A percentile compares a stretch with the other conserved stretches of the same genome.
Evolutionary conservation across 2,888 invertebrate species (phyloP).

Genomic region (Cheilosia variabilis): DNA sequence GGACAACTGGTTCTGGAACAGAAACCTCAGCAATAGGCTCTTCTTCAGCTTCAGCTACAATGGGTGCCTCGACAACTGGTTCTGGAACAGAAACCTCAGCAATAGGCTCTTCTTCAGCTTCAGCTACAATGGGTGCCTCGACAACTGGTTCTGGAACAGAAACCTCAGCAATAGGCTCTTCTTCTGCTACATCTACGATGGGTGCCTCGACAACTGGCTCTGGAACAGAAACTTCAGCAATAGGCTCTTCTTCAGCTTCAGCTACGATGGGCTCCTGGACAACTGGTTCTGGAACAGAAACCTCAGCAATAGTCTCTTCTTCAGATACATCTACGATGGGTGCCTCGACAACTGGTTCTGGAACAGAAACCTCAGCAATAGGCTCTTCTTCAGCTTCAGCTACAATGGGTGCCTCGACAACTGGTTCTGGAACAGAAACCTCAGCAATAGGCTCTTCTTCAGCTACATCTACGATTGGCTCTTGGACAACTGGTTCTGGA

Average conservation of each 20-base stretch:
- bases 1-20: not conserved
- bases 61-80: not conserved
- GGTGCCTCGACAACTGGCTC: not conserved
- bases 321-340: not conserved
- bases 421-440: slow-evolving; percentile 1
- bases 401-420: not conserved
- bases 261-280: not conserved
- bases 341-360: not conserved
- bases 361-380: not conserved
- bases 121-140: not conserved
- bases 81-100: not conserved
- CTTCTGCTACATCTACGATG: not conserved
- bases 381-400: not conserved
- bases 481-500: slow-evolving; percentile 5
- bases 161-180: not conserved
- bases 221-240: not conserved
- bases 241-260: not conserved
- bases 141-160: not conserved
- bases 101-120: no score
- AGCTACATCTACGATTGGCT: not conserved
- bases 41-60: no score
- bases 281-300: not conserved
- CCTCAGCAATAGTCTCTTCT: not conserved
- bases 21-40: not conserved
- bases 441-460: not conserved